phyloP scores from a whole-genome alignment of 2,113 vertebrate genomes.

The Seriola quinqueradiata region DNA sequence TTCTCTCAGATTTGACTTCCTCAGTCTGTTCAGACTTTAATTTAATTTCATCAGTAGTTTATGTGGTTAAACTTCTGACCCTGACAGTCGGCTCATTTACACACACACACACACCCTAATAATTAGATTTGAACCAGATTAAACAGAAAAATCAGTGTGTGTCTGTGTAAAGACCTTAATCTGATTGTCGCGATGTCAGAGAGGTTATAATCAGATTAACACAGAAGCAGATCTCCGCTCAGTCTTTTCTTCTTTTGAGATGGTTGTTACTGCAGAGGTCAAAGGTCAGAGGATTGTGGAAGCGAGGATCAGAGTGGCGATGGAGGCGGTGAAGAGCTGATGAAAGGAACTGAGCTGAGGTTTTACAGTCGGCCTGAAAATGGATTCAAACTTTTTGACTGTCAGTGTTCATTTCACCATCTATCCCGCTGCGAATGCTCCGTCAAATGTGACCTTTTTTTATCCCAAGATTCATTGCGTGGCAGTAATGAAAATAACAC shows the following conservation, averaged over 20 bases:
- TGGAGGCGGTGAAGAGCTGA: background rate
- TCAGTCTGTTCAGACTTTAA: constrained; percentile 55
- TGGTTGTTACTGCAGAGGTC: constrained; percentile 6
- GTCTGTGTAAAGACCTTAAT: constrained; percentile 55
- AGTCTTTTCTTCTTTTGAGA: constrained; percentile 22
- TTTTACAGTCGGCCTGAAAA: no score
- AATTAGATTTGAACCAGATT: constrained; percentile 65
- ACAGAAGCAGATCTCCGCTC: background rate
- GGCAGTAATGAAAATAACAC: no score
- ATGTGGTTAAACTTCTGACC: constrained; percentile 55
- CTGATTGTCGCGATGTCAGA: constrained; percentile 60
- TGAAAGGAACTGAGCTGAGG: background rate
- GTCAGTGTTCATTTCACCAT: no score
- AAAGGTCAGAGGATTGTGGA: constrained; percentile 31
- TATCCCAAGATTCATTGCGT: no score
- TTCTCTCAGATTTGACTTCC: constrained; percentile 52
- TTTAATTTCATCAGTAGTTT: constrained; percentile 64
- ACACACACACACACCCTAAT: constrained; percentile 31
- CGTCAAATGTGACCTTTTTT: no score
- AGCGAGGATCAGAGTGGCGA: constrained; percentile 4
- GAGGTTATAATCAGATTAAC: constrained; percentile 67
- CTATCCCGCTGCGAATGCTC: no score
- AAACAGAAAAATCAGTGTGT: constrained; percentile 31
- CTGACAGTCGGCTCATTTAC: constrained; percentile 29
- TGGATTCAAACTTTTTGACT: no score